Base-by-base conservation (phyloP, 2,888 invertebrate species). In the Pharmacophagus antenor region DNA sequence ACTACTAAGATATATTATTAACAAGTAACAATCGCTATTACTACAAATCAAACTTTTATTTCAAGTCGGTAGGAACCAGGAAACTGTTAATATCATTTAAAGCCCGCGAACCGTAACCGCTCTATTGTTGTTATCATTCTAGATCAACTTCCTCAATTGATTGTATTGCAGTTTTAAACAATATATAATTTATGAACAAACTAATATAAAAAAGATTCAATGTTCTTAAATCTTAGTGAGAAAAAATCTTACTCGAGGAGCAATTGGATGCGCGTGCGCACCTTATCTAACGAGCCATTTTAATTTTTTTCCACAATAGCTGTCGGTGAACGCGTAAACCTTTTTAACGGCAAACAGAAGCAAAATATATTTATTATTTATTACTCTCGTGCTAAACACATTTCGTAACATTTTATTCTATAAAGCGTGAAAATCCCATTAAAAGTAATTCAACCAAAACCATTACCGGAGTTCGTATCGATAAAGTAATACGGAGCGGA, bases 371-470 rank as follows among this genome's bases (percentile, higher is more conserved):
- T 75, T 79, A 79, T 80, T 81, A 80, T 85, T 86, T 87, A 85
- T 86, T 82, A 83, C 81, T 77, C 72, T 79, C 77, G 75, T 79
- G 76, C 81, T 84, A 80, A 85, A 80, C 81, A 84, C 78, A 85
- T 89, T 88, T 85, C 87, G 82, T 82, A 88, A 89, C 84, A 84
- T 88, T 85, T 86, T 85, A 84, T 83, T 86, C 84, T 88, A 86
- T 85, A 88, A 84, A 86, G 82, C 86, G 83, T 88, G 84, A 88
- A 89, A 89, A 89, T 87, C 79, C 87, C 83, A 89, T 89, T 89
- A 88, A 89, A 89, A 89, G 88, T 88, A 88, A 88, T 88, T 87
- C 86, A 86, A 89, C 85, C 85, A 83, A 85, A 88, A 84, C 88
- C 85, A 88, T 89, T 89, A 87, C 87, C 80, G 77, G 73, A 81